Conservation (phyloP, 2,113 vertebrate species). For the Crotalus horridus region DNA sequence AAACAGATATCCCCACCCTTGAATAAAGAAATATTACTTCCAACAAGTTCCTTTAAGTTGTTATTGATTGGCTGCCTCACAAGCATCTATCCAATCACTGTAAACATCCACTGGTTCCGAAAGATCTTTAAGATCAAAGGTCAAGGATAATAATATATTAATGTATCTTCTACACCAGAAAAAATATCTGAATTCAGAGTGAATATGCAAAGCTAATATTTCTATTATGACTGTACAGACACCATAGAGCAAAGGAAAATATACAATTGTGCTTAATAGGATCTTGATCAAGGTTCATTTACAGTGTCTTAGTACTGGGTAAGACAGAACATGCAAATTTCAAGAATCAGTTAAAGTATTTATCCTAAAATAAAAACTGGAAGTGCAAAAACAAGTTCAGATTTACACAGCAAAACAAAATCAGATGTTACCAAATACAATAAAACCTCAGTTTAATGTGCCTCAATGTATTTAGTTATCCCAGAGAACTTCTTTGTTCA, state of each 20-base stretch:
- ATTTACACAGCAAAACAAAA: not conserved
- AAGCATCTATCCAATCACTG: constrained; percentile 94
- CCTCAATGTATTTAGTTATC: not conserved
- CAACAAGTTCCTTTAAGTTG: not conserved
- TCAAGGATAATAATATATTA: constrained; percentile 57
- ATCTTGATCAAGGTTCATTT: not conserved
- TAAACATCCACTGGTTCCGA: constrained; percentile 91
- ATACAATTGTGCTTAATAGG: not conserved
- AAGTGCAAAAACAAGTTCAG: not conserved
- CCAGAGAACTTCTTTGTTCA: not conserved
- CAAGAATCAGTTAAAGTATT: not conserved
- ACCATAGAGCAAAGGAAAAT: not conserved
- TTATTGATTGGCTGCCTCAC: constrained; percentile 93
- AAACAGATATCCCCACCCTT: not conserved
- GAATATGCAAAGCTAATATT: too few relatives aligned
- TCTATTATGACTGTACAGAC: not conserved
- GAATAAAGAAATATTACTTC: constrained; percentile 25
- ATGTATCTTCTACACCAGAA: not conserved
- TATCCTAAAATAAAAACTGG: not conserved
- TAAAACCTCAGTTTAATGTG: not conserved
- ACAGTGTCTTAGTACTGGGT: not conserved
- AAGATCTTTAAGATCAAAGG: constrained; percentile 68
- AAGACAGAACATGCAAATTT: not conserved
- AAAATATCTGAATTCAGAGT: not conserved
- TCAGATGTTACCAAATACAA: not conserved